Evolutionary conservation across 2,888 invertebrate genomes (phyloP).

Genomic region (Lasioglossum pauxillum): DNA sequence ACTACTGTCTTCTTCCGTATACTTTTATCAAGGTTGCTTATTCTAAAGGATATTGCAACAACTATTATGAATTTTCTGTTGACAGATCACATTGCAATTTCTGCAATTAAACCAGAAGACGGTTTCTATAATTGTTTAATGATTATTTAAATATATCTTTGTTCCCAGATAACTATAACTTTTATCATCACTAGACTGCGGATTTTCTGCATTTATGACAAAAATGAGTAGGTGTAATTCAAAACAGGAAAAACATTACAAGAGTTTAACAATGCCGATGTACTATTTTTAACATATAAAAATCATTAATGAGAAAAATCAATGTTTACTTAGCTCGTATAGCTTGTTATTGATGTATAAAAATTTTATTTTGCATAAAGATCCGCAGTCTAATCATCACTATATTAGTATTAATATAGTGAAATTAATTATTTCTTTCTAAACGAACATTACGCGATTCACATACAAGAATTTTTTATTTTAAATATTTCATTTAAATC

Average conservation of each 20-base stretch:
- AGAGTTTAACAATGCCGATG: too few species aligned
- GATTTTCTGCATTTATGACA: too few species aligned
- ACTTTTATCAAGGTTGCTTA: slow-evolving; percentile 6
- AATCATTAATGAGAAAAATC: too few species aligned
- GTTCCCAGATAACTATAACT: not conserved
- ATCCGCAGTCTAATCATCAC: not conserved
- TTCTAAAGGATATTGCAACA: not conserved
- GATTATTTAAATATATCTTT: not conserved
- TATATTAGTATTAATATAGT: not conserved
- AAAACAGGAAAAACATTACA: too few species aligned
- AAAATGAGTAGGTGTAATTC: too few species aligned
- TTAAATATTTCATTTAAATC: not conserved
- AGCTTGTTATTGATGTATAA: too few species aligned
- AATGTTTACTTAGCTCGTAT: too few species aligned
- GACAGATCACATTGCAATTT: not conserved
- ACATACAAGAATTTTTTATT: not conserved
- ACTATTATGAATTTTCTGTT: not conserved
- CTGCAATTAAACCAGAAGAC: not conserved
- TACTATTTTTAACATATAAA: too few species aligned
- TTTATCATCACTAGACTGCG: not conserved
- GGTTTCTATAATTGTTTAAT: not conserved
- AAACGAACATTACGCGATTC: not conserved
- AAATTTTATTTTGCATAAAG: too few species aligned
- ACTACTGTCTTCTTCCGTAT: not conserved
- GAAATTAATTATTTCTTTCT: not conserved